Percentiles rank a stretch among this genome's conserved stretches.
Evolutionary conservation across 2,113 vertebrate species (phyloP).

Genomic region (Lathamus discolor): DNA sequence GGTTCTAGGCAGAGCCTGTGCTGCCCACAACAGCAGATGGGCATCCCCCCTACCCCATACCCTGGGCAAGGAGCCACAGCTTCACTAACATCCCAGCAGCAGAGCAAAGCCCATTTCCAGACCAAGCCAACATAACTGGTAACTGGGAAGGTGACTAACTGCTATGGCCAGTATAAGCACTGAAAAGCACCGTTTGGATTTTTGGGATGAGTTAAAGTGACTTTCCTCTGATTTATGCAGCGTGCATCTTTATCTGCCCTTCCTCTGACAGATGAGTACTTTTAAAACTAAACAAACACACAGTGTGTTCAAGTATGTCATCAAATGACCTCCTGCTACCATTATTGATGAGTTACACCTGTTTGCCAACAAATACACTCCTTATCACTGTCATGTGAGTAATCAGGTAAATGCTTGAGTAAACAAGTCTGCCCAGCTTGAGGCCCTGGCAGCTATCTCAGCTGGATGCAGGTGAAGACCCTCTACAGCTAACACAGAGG

Average conservation of each 20-base stretch:
- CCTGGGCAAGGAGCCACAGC: neutral
- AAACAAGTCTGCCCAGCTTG: constrained; percentile 10
- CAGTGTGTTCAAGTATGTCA: constrained; percentile 21
- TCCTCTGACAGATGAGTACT: constrained; percentile 11
- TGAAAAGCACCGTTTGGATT: neutral
- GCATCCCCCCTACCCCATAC: too few relatives aligned
- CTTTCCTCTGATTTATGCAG: neutral
- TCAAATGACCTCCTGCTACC: constrained; percentile 36
- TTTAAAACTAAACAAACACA: constrained; percentile 39
- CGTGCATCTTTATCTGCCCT: neutral
- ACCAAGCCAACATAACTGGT: neutral
- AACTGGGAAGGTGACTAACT: neutral
- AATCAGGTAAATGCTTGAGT: constrained; percentile 48
- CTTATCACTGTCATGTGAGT: constrained; percentile 49
- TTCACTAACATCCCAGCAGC: neutral
- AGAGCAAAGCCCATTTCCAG: neutral
- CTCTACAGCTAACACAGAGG: neutral
- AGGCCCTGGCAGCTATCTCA: neutral
- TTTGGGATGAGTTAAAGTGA: neutral
- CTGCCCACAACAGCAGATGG: neutral
- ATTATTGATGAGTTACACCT: constrained; percentile 62
- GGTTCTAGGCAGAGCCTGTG: accelerated
- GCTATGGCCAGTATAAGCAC: neutral
- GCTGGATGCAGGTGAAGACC: neutral
- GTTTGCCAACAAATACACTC: constrained; percentile 34